These are phyloP conservation scores for Microctenopoma stevenorrisi DNA, from an alignment of 2,797 vertebrate species.

Conservation along the genomic window DNA sequence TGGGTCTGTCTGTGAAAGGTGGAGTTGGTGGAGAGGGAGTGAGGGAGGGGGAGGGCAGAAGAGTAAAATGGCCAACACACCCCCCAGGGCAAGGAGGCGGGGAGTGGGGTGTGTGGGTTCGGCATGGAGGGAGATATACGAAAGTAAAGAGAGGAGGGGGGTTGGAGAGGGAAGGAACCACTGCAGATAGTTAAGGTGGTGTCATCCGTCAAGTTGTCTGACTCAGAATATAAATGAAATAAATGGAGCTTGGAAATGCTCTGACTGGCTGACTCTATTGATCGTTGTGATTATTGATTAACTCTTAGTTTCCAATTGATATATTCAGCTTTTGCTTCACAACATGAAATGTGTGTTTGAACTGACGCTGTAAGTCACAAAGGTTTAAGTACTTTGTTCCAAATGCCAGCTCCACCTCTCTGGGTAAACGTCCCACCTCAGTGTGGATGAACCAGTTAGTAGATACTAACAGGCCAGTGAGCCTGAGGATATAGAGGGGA, in stretches of 20 bases:
- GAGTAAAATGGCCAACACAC: slow-evolving; percentile 40
- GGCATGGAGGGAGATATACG: slow-evolving; percentile 12
- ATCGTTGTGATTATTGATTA: not conserved
- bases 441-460: slow-evolving; percentile 62
- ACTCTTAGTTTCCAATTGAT: no score
- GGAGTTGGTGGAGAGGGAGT: slow-evolving; percentile 50
- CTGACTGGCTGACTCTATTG: no score
- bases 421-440: slow-evolving; percentile 40
- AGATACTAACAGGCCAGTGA: slow-evolving; percentile 28
- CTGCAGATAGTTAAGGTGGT: slow-evolving; percentile 26
- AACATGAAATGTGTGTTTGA: not conserved
- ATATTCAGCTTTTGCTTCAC: not conserved
- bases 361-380: not conserved
- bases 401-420: slow-evolving; percentile 40
- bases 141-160: slow-evolving; percentile 29
- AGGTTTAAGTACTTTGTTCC: slow-evolving; percentile 10
- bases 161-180: not conserved
- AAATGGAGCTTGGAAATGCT: not conserved
- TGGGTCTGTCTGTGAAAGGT: slow-evolving; percentile 52
- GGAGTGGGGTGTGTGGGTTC: not conserved
- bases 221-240: slow-evolving; percentile 23
- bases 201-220: slow-evolving; percentile 37
- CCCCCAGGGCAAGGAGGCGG: slow-evolving; percentile 53
- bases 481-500: slow-evolving; percentile 27
- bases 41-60: slow-evolving; percentile 1